phyloP scores from a whole-genome alignment of 2,888 invertebrate species.

The Acheta domesticus region DNA sequence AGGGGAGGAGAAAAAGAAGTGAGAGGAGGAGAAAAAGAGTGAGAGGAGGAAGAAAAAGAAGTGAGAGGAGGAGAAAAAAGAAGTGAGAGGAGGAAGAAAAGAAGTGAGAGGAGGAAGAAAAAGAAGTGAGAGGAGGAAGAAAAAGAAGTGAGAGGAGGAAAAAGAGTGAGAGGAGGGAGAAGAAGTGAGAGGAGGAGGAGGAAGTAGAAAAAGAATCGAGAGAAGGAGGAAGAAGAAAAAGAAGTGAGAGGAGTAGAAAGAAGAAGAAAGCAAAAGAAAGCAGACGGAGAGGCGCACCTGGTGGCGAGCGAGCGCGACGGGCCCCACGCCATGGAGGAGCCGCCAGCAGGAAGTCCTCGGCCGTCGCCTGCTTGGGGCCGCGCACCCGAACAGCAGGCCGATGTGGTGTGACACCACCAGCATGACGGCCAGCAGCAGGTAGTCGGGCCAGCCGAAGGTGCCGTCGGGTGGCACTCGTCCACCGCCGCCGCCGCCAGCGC shows the following conservation, averaged over 20 bases:
- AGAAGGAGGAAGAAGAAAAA: too few species aligned
- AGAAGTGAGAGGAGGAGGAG: too few species aligned
- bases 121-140: too few species aligned
- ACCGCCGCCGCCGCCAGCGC: too few species aligned
- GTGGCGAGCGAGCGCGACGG: slow-evolving; percentile 87
- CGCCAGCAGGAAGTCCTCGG: slow-evolving; percentile 75
- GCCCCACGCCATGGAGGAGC: slow-evolving; percentile 78
- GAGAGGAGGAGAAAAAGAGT: accelerated
- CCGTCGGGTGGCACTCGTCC: background rate
- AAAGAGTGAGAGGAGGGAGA: too few species aligned
- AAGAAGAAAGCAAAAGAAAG: background rate
- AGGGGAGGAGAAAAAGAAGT: accelerated
- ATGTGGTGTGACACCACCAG: slow-evolving; percentile 76
- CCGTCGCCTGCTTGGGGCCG: slow-evolving; percentile 67
- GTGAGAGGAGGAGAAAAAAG: too few species aligned
- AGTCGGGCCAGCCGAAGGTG: slow-evolving; percentile 67
- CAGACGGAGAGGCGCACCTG: slow-evolving; percentile 51
- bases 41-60: too few species aligned
- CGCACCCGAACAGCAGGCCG: slow-evolving; percentile 76
- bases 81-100: too few species aligned
- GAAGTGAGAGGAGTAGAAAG: too few species aligned
- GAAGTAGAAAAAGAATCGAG: too few species aligned
- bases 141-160: too few species aligned
- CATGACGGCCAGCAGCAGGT: slow-evolving; percentile 71
- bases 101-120: too few species aligned